A percentile compares a stretch with the other conserved stretches of the same genome.
Evolutionary conservation across 2,797 vertebrate genomes (phyloP).

Genomic region (Trachops cirrhosus): DNA sequence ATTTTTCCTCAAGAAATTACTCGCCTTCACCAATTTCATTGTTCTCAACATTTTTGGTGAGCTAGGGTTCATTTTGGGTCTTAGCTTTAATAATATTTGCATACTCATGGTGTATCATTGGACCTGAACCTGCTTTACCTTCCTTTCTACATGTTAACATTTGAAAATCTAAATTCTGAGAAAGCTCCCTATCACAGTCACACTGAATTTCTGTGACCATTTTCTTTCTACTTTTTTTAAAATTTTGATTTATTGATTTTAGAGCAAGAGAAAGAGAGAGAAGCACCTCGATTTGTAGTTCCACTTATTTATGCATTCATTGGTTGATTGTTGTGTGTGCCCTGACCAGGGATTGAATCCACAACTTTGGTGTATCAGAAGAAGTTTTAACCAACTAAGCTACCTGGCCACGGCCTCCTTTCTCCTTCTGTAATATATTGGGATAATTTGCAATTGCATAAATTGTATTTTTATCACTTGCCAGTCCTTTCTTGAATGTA

Average conservation of each 20-base stretch:
- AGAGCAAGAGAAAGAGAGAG: neutral
- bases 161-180: neutral
- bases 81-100: neutral
- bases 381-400: neutral
- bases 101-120: neutral
- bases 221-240: neutral
- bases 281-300: neutral
- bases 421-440: neutral
- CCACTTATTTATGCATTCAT: neutral
- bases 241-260: neutral
- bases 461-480: slow-evolving; percentile 1
- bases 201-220: neutral
- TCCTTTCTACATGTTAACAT: neutral
- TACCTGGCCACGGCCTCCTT: neutral
- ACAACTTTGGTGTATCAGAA: no score
- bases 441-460: slow-evolving; percentile 7
- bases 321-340: neutral
- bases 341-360: neutral
- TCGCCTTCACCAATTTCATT: neutral
- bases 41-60: neutral
- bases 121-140: neutral
- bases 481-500: neutral
- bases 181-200: neutral
- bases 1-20: neutral
- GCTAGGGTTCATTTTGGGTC: neutral